These are phyloP conservation scores for Amphiduros pacificus DNA, from an alignment of 2,888 invertebrate genomes.

Conservation along the genomic window DNA sequence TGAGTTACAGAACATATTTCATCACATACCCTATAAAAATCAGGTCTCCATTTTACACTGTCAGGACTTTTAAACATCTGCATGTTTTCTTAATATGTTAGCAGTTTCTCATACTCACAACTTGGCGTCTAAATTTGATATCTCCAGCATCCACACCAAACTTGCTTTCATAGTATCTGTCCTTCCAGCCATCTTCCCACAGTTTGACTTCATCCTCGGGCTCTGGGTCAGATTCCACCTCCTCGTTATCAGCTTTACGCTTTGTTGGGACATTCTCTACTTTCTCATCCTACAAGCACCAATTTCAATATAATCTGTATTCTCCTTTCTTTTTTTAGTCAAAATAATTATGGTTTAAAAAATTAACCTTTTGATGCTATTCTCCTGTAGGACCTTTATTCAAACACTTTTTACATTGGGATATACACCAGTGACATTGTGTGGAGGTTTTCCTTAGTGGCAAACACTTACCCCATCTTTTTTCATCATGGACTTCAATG, in stretches of 20 bases:
- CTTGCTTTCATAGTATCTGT: constrained; percentile 84
- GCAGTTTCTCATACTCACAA: constrained; percentile 63
- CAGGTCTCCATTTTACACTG: no score
- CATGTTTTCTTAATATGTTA: no score
- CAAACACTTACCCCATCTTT: background rate
- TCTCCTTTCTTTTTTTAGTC: background rate
- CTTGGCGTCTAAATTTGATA: constrained; percentile 81
- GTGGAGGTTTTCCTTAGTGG: no score
- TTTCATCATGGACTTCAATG: constrained; percentile 63
- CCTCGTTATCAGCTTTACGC: constrained; percentile 22
- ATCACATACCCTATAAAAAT: no score
- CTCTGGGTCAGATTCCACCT: constrained; percentile 51
- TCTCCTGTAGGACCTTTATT: background rate
- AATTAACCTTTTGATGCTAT: background rate
- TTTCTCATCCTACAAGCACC: background rate
- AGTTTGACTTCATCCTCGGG: constrained; percentile 80
- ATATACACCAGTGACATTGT: no score
- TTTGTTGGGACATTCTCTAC: no score
- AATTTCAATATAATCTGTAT: background rate
- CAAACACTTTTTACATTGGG: no score
- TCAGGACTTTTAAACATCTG: no score
- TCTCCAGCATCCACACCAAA: constrained; percentile 61
- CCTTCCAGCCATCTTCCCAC: constrained; percentile 96
- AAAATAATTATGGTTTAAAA: background rate
- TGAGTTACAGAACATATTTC: no score